Base-by-base conservation (phyloP, 2,113 vertebrate species). In the Malurus cyaneus region DNA sequence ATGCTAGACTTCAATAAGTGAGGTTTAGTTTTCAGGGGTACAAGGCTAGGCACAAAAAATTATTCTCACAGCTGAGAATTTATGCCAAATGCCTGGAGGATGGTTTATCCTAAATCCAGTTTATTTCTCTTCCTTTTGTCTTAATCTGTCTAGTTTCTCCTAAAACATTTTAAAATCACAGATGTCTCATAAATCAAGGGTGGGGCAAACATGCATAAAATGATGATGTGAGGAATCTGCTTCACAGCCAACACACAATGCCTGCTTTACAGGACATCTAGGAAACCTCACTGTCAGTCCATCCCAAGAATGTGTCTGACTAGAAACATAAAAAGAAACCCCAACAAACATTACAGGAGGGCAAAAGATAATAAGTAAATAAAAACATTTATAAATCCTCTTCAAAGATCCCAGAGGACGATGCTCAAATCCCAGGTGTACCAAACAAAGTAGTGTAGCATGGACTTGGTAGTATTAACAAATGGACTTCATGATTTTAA, bases 301-400 rank as follows among this genome's bases (percentile, higher is more conserved):
- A 69, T 66, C 65, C 44, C 54, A 86, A 70, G 61, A 88, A 78
- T 0, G 3, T 50, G 21, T 54, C 34, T 78, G 62, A 86, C 57
- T 53, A 88, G 47, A 93, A 85, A 89, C 18, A 29, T 56, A 50
- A 44, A 57, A 49, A 62, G 24, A 69, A 80, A 19, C 18, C 23
- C 39, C 32, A 59, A 52, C 8, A 46, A 34, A 28, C 47, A 88
- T 28, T 49, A 80, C 31, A 56, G 36, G 24, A 47, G 81, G n/a
- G 44, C 32, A 94, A 73, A 74, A 86, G 42, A 87, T 34, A 81
- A 81, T 80, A 70, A 78, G 69, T 85, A 96, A 80, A 76, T 20
- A 53, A 84, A 65, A 18, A 57, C 2, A 2, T 82, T 88, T 60
- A 73, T 46, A n/a, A 57, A 64, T 71, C 9, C 32, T 79, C 59